Evolutionary conservation across 2,888 invertebrate genomes (phyloP).

Genomic region (Cerastoderma edule): DNA sequence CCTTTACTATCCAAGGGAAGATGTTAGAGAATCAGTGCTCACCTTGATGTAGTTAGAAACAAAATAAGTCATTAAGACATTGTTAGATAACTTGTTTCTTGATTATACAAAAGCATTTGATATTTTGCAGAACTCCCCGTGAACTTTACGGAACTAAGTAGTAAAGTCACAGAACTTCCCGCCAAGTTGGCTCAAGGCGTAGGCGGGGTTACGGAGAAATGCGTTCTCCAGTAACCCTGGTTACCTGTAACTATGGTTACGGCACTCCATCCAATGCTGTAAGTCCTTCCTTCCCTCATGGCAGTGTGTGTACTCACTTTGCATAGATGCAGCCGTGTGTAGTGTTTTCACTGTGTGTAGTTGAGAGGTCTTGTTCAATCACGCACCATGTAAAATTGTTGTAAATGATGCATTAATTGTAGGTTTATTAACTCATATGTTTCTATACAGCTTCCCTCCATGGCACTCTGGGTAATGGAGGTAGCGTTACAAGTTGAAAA

Average conservation of each 20-base stretch:
- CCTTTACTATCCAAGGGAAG: too few species aligned
- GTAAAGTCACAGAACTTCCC: slow-evolving; percentile 82
- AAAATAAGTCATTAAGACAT: too few species aligned
- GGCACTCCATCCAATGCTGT: slow-evolving; percentile 51
- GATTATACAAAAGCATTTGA: too few species aligned
- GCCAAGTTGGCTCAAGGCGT: slow-evolving; percentile 80
- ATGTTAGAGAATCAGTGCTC: too few species aligned
- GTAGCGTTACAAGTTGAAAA: too few species aligned
- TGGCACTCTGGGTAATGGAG: too few species aligned
- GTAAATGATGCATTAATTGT: background rate
- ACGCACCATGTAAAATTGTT: slow-evolving; percentile 1
- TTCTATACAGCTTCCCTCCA: too few species aligned
- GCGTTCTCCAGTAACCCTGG: slow-evolving; percentile 77
- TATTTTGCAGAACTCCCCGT: slow-evolving; percentile 59
- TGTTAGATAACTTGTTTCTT: too few species aligned
- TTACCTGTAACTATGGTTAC: slow-evolving; percentile 35
- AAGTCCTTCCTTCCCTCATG: too few species aligned
- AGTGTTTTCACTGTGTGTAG: slow-evolving; percentile 16
- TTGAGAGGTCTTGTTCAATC: slow-evolving; percentile 22
- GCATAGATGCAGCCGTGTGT: slow-evolving; percentile 18
- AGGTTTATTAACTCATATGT: background rate
- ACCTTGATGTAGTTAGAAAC: too few species aligned
- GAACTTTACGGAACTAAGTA: slow-evolving; percentile 76
- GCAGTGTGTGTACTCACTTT: slow-evolving; percentile 22
- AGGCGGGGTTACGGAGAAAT: slow-evolving; percentile 82